Conservation (phyloP, 2,797 vertebrate genomes). For the Notamacropus eugenii region DNA sequence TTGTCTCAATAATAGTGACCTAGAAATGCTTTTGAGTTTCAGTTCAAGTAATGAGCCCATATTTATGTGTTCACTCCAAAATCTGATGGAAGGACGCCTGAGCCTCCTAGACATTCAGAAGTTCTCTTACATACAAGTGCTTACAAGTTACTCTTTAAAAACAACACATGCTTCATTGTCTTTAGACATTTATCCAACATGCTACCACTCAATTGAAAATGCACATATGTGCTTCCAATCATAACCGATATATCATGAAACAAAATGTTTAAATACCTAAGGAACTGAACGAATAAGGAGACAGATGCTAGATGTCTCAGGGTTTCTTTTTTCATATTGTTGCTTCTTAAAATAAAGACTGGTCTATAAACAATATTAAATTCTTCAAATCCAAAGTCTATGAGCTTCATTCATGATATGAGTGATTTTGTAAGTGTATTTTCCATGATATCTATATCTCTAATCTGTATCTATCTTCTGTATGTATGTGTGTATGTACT, state of each 20-base stretch:
- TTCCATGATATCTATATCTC: too few species aligned
- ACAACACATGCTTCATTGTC: conserved; percentile 1
- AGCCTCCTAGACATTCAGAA: conserved; percentile 38
- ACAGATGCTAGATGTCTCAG: conserved; percentile 1
- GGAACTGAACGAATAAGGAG: conserved; percentile 5
- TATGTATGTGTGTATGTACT: too few species aligned
- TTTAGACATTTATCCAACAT: conserved; percentile 43
- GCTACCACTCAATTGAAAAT: neutral
- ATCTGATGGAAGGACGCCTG: conserved; percentile 53
- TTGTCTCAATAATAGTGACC: conserved; percentile 61
- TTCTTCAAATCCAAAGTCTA: too few species aligned
- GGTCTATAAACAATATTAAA: too few species aligned
- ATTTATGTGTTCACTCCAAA: conserved; percentile 46
- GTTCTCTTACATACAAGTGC: neutral
- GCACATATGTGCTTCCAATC: conserved; percentile 25
- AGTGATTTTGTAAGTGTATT: too few species aligned
- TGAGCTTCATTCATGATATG: too few species aligned
- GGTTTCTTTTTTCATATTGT: conserved; percentile 1
- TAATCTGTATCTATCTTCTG: too few species aligned
- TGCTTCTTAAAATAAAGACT: too few species aligned
- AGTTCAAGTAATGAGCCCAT: neutral
- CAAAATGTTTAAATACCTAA: conserved; percentile 48
- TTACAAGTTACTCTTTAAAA: too few species aligned
- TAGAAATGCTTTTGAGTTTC: conserved; percentile 60
- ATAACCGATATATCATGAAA: conserved; percentile 34